These are phyloP conservation scores for Listronotus bonariensis DNA, from an alignment of 1,140 invertebrate genomes.

Conservation along the genomic window DNA sequence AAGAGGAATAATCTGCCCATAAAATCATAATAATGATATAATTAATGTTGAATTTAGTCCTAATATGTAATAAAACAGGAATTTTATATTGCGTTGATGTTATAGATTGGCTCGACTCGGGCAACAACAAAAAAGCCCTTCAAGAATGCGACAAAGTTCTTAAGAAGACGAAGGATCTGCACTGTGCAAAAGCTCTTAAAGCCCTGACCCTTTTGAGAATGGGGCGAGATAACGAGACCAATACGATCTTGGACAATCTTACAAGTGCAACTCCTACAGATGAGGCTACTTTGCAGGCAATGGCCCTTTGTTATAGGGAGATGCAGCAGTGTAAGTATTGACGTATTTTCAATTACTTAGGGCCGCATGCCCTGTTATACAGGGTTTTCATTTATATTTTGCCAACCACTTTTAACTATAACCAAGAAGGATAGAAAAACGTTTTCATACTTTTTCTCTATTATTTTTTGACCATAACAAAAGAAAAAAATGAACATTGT, in stretches of 20 bases:
- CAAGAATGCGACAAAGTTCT: conserved; percentile 96
- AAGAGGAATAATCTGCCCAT: no score
- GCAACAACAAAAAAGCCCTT: conserved; percentile 96
- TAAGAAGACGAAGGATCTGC: conserved; percentile 87
- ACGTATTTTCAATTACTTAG: neutral
- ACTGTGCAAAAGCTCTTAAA: conserved; percentile 90
- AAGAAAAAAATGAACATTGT: no score
- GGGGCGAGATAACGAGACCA: conserved; percentile 79
- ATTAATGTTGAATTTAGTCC: no score
- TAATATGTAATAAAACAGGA: no score
- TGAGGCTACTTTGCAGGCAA: conserved; percentile 92
- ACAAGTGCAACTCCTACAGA: conserved; percentile 82
- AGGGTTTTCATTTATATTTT: no score
- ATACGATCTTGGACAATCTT: conserved; percentile 76
- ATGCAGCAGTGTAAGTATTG: conserved; percentile 77
- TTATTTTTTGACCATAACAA: no score
- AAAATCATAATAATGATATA: no score
- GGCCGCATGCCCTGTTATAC: no score
- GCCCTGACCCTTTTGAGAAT: conserved; percentile 86
- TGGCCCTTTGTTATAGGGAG: conserved; percentile 94
- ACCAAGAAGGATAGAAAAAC: no score
- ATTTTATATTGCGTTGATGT: conserved; percentile 39
- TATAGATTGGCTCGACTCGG: conserved; percentile 92
- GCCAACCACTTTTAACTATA: no score
- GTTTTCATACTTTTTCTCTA: no score